A percentile compares a stretch with the other conserved stretches of the same genome.
These are phyloP conservation scores for Miichthys miiuy DNA, from an alignment of 2,797 vertebrate genomes.

Conservation along the genomic window DNA sequence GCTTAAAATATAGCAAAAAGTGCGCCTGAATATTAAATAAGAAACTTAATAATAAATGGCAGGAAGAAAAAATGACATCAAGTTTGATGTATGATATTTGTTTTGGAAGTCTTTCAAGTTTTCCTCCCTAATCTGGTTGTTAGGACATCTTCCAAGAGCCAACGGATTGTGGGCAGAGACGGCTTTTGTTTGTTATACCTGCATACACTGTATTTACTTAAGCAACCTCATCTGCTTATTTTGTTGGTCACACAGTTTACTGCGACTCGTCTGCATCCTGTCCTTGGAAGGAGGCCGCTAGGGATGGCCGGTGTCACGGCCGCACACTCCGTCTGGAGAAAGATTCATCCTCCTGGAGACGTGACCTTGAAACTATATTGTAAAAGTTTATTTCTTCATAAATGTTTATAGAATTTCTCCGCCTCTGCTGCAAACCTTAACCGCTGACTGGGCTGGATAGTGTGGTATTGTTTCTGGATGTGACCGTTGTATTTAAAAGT, in stretches of 20 bases:
- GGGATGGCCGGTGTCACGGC: conserved; percentile 55
- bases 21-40: background rate
- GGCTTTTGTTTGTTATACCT: conserved; percentile 73
- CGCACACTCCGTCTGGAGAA: conserved; percentile 45
- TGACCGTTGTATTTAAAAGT: conserved; percentile 7
- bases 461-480: conserved; percentile 31
- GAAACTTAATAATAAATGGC: background rate
- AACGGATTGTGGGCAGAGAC: conserved; percentile 20
- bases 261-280: conserved; percentile 58
- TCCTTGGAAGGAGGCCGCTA: conserved; percentile 61
- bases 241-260: conserved; percentile 74
- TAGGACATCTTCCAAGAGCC: background rate
- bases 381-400: conserved; percentile 57
- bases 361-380: conserved; percentile 28
- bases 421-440: conserved; percentile 26
- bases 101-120: conserved; percentile 3
- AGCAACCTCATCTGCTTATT: conserved; percentile 76
- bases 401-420: conserved; percentile 60
- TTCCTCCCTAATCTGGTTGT: background rate
- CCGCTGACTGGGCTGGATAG: conserved; percentile 16
- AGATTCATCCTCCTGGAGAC: conserved; percentile 22
- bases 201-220: conserved; percentile 68
- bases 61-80: background rate
- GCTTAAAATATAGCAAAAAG: background rate
- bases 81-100: background rate